Conservation (phyloP, 1,140 invertebrate species). For the Leptinotarsa lineolata region DNA sequence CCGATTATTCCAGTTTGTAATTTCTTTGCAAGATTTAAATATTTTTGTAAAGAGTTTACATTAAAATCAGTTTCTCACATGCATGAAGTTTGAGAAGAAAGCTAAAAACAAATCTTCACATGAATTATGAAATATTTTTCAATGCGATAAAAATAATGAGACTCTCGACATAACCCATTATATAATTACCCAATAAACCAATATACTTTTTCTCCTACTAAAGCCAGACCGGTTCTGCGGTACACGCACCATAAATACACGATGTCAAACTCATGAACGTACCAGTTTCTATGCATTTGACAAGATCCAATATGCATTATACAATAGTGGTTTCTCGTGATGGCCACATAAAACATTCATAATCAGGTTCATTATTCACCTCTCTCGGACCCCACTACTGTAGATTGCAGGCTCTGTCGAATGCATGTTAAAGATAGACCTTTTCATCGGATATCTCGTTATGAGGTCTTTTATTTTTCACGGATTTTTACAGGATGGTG, state of each 20-base stretch:
- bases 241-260: constrained; percentile 45
- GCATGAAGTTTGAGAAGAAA: no score
- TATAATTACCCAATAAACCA: no score
- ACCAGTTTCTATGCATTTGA: constrained; percentile 37
- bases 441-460: constrained; percentile 31
- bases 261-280: constrained; percentile 45
- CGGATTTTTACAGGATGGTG: not conserved
- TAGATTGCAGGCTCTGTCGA: constrained; percentile 32
- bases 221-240: constrained; percentile 20
- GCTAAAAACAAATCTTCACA: no score
- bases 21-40: no score
- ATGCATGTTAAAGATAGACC: constrained; percentile 29
- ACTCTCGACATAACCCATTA: no score
- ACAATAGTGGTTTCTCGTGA: constrained; percentile 29
- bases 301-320: constrained; percentile 39
- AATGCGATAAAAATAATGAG: no score
- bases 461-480: constrained; percentile 26
- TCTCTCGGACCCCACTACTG: constrained; percentile 25
- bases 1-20: no score
- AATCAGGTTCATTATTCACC: constrained; percentile 41
- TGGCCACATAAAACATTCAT: constrained; percentile 40
- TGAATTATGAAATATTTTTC: no score
- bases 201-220: no score
- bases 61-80: no score
- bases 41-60: no score